Evolutionary conservation across 1,140 invertebrate genomes (phyloP).

Genomic region (Brachionus paranguensis): DNA sequence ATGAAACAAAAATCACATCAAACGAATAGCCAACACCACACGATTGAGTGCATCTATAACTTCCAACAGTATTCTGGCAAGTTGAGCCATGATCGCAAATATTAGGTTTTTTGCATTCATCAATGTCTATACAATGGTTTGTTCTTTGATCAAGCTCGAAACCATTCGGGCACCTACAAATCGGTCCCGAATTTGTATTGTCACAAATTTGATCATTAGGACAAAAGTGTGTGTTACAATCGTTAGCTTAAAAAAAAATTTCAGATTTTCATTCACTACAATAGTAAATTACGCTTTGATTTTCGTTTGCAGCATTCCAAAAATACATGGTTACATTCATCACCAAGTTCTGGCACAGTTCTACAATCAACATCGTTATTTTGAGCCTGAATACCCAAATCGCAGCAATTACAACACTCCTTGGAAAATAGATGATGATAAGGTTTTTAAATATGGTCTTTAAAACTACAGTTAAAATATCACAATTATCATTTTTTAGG

Average conservation of each 20-base stretch:
- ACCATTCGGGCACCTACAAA: conserved; percentile 27
- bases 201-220: conserved; percentile 33
- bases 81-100: conserved; percentile 50
- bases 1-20: background rate
- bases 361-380: conserved; percentile 42
- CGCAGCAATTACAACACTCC: conserved; percentile 54
- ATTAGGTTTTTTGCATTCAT: conserved; percentile 58
- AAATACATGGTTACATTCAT: conserved; percentile 48
- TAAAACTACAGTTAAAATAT: conserved; percentile 18
- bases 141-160: background rate
- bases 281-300: background rate
- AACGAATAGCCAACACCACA: conserved; percentile 34
- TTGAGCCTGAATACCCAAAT: conserved; percentile 46
- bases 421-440: conserved; percentile 32
- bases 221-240: conserved; percentile 34
- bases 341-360: conserved; percentile 43
- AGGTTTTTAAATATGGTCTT: background rate
- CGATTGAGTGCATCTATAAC: conserved; percentile 42
- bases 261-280: background rate
- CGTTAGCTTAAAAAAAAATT: background rate
- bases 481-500: conserved; percentile 39
- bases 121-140: conserved; percentile 50
- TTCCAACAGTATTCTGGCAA: conserved; percentile 53
- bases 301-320: conserved; percentile 46
- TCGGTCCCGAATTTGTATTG: background rate